Conservation (phyloP, 1,140 invertebrate genomes). For the Hermatobates lingyangjiaoensis region DNA sequence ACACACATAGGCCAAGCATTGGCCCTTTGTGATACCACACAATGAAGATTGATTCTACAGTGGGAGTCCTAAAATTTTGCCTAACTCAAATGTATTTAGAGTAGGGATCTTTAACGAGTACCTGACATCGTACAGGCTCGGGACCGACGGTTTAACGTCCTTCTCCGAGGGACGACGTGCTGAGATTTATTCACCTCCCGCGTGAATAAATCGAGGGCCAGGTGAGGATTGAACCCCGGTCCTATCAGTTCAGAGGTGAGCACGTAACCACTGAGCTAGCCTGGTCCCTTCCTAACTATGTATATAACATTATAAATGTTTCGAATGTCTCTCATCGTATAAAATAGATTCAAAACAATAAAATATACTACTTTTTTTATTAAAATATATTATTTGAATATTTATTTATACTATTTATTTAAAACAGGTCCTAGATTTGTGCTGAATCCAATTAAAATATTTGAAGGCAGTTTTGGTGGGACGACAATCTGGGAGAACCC, state of each 20-base stretch:
- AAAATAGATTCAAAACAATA: background rate
- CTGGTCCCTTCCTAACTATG: background rate
- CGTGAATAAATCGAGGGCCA: too few species aligned
- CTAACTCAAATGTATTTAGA: too few species aligned
- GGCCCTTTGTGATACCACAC: too few species aligned
- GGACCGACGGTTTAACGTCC: too few species aligned
- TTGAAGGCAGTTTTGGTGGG: conserved; percentile 87
- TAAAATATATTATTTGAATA: background rate
- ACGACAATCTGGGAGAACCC: conserved; percentile 85
- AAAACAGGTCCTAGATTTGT: conserved; percentile 88
- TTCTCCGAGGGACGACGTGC: too few species aligned
- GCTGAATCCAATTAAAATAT: conserved; percentile 83
- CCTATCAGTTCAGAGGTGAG: background rate
- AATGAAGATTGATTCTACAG: too few species aligned
- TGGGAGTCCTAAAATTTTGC: too few species aligned
- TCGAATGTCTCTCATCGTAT: background rate
- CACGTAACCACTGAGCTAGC: background rate
- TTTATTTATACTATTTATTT: conserved; percentile 16
- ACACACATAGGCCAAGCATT: too few species aligned
- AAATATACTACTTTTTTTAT: background rate
- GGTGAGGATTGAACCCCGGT: too few species aligned
- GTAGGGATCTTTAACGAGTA: too few species aligned
- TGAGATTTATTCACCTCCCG: too few species aligned
- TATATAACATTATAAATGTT: background rate
- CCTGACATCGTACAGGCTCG: too few species aligned